Evolutionary conservation across 2,888 invertebrate genomes (phyloP).

Genomic region (Archaeoteleia sp.): DNA sequence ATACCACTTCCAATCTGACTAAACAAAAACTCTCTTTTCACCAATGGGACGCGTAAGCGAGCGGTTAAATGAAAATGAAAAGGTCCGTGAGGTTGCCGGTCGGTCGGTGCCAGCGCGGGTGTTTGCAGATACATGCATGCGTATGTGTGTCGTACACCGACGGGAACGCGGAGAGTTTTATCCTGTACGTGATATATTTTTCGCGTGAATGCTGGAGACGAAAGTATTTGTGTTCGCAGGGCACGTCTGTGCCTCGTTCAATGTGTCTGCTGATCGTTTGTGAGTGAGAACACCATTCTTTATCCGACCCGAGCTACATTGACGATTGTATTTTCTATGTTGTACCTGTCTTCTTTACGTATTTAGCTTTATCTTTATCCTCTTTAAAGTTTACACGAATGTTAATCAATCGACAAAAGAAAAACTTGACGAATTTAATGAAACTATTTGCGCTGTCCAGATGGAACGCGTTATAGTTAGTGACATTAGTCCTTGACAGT

Average conservation of each 20-base stretch:
- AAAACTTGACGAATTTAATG: too few species aligned
- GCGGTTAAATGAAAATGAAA: constrained; percentile 60
- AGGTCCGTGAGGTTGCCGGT: constrained; percentile 45
- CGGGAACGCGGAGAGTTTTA: constrained; percentile 15
- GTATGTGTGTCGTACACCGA: constrained; percentile 2
- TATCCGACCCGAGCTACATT: constrained; percentile 27
- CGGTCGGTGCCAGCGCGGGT: constrained; percentile 30
- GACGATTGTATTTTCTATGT: constrained; percentile 16
- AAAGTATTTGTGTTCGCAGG: constrained; percentile 35
- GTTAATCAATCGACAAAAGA: too few species aligned
- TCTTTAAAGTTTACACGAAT: too few species aligned
- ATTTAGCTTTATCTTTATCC: too few species aligned
- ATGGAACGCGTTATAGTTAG: too few species aligned
- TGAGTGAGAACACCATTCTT: constrained; percentile 34
- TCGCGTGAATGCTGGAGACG: constrained; percentile 24
- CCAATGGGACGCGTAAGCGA: constrained; percentile 57
- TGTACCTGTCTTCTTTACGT: constrained; percentile 1
- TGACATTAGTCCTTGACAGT: too few species aligned
- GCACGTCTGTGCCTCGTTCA: constrained; percentile 28
- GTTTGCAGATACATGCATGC: constrained; percentile 20
- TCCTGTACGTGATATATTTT: constrained; percentile 33
- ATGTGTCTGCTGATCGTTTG: constrained; percentile 31
- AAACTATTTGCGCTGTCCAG: too few species aligned
- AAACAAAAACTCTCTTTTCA: constrained; percentile 59
- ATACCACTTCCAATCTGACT: constrained; percentile 58